A percentile compares a stretch with the other conserved stretches of the same genome.
Conservation (phyloP, 2,888 invertebrate species). For the Agelastica alni region DNA sequence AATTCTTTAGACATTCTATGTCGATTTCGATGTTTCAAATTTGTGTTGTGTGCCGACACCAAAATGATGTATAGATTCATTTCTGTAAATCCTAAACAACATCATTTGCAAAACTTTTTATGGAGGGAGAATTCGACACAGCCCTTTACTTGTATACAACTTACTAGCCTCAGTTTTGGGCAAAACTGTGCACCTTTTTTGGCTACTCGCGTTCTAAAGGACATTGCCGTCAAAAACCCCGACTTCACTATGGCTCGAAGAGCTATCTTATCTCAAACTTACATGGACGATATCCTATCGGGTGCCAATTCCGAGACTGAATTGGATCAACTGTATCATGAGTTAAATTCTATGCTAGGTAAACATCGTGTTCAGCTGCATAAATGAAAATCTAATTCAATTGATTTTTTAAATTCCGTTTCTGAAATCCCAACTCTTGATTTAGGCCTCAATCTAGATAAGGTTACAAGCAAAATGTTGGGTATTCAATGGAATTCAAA, state of each 20-base stretch:
- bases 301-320: no score
- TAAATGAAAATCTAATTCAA: no score
- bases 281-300: not conserved
- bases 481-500: no score
- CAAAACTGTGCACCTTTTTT: not conserved
- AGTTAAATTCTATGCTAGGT: no score
- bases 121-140: not conserved
- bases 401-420: no score
- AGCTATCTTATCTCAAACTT: not conserved
- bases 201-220: not conserved
- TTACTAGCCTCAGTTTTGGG: not conserved
- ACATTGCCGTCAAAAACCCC: not conserved
- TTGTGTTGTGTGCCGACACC: not conserved
- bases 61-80: not conserved
- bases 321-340: no score
- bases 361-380: no score
- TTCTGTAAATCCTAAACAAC: not conserved
- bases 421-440: no score
- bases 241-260: not conserved
- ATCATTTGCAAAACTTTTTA: not conserved
- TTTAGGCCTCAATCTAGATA: no score
- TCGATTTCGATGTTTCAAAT: not conserved
- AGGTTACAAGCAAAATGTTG: no score
- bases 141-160: not conserved
- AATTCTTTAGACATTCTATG: not conserved